A percentile compares a stretch with the other conserved stretches of the same genome.
These are phyloP conservation scores for Blastomussa wellsi DNA, from an alignment of 92 coral and sea anemone species.

Conservation along the genomic window DNA sequence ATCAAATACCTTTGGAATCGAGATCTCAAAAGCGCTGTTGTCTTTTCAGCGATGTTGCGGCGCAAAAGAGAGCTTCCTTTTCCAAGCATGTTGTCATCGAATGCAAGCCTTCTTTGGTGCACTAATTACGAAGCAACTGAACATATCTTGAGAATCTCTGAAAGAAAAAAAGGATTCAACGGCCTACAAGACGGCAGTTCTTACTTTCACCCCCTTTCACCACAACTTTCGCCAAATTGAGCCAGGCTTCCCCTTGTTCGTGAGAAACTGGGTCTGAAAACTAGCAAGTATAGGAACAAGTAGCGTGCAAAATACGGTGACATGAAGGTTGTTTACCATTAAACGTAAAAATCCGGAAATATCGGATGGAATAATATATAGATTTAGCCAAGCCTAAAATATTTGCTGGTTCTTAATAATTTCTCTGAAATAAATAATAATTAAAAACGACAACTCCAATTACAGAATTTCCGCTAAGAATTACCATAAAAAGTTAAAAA, in stretches of 20 bases:
- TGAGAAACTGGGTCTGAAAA: not conserved
- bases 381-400: no score
- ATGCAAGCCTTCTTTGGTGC: not conserved
- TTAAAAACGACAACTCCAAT: no score
- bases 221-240: not conserved
- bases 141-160: not conserved
- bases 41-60: not conserved
- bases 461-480: no score
- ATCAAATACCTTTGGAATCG: conserved; percentile 14
- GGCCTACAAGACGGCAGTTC: not conserved
- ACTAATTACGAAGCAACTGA: not conserved
- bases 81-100: conserved; percentile 3
- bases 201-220: not conserved
- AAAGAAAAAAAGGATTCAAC: not conserved
- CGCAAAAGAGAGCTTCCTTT: conserved; percentile 13
- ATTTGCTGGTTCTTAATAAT: no score
- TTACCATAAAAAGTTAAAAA: no score
- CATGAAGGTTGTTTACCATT: no score
- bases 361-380: no score
- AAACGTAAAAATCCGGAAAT: no score
- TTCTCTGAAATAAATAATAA: no score
- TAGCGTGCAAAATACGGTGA: conserved; percentile 3
- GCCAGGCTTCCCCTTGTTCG: not conserved
- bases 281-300: not conserved
- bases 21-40: not conserved